phyloP scores from a whole-genome alignment of 2,888 invertebrate genomes.

The Eilema griseolum region DNA sequence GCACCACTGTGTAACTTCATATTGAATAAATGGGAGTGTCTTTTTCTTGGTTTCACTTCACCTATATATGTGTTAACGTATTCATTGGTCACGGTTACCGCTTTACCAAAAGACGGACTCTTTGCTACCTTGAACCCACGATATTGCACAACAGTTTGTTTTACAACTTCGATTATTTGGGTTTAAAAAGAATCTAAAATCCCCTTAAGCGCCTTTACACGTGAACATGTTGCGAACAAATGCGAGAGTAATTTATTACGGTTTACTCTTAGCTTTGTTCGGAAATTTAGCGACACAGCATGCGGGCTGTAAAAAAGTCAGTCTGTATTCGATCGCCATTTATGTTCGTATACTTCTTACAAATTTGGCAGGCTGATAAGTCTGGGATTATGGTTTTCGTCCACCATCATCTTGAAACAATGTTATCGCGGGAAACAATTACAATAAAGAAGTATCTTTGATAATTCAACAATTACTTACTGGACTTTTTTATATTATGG shows the following conservation, averaged over 20 bases:
- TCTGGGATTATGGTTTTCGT: too few relatives aligned
- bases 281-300: not conserved
- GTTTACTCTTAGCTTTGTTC: not conserved
- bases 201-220: not conserved
- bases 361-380: not conserved
- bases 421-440: too few relatives aligned
- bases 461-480: too few relatives aligned
- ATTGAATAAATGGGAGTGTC: too few relatives aligned
- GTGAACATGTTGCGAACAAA: conserved; percentile 2
- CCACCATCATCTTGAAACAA: too few relatives aligned
- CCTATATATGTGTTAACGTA: too few relatives aligned
- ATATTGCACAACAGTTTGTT: not conserved
- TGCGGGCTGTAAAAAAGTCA: not conserved
- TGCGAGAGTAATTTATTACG: not conserved
- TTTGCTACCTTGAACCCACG: not conserved
- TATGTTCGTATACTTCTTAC: not conserved
- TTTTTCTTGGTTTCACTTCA: too few relatives aligned
- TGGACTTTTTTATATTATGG: too few relatives aligned
- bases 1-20: too few relatives aligned
- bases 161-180: not conserved
- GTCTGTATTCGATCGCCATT: not conserved
- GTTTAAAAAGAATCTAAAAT: not conserved
- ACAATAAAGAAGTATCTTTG: not conserved
- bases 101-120: too few relatives aligned
- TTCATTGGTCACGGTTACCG: not conserved